A percentile compares a stretch with the other conserved stretches of the same genome.
Conservation (phyloP, 2,888 invertebrate genomes). For the Luperina nickerlii region DNA sequence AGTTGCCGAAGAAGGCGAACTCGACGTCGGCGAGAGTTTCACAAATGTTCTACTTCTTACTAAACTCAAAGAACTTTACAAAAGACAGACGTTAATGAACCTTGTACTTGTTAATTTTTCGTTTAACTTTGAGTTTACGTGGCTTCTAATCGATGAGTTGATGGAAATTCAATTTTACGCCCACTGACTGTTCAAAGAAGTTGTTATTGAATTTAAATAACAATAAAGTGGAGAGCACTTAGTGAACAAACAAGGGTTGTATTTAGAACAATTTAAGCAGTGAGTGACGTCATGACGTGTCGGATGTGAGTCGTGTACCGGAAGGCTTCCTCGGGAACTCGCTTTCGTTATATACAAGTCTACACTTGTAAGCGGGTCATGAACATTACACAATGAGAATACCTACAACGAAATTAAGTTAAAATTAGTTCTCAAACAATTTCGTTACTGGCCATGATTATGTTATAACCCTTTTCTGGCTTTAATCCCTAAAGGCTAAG, state of each 20-base stretch:
- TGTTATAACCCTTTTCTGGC: background rate
- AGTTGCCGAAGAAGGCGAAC: conserved; percentile 64
- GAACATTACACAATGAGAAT: conserved; percentile 25
- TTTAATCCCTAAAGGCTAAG: background rate
- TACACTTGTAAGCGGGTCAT: conserved; percentile 47
- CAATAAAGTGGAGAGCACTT: conserved; percentile 49
- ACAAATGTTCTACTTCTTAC: conserved; percentile 71
- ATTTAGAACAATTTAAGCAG: conserved; percentile 45
- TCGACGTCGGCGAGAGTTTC: conserved; percentile 59
- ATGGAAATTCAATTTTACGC: conserved; percentile 69
- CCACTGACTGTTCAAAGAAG: conserved; percentile 46
- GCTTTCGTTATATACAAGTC: conserved; percentile 41
- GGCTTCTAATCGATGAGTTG: conserved; percentile 76
- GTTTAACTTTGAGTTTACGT: conserved; percentile 76
- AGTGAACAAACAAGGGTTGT: conserved; percentile 44
- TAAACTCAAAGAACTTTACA: conserved; percentile 74
- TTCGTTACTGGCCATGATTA: background rate
- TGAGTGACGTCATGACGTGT: conserved; percentile 36
- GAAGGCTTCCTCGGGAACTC: conserved; percentile 38
- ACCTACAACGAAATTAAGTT: conserved; percentile 19
- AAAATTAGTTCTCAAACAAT: conserved; percentile 15
- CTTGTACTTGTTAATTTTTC: conserved; percentile 79
- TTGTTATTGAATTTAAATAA: conserved; percentile 58
- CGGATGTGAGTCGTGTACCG: conserved; percentile 56
- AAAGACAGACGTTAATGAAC: conserved; percentile 83